Percentiles rank a stretch among this genome's conserved stretches.
These are phyloP conservation scores for Drosophila subsilvestris DNA, from an alignment of 2,888 invertebrate genomes.

Conservation along the genomic window DNA sequence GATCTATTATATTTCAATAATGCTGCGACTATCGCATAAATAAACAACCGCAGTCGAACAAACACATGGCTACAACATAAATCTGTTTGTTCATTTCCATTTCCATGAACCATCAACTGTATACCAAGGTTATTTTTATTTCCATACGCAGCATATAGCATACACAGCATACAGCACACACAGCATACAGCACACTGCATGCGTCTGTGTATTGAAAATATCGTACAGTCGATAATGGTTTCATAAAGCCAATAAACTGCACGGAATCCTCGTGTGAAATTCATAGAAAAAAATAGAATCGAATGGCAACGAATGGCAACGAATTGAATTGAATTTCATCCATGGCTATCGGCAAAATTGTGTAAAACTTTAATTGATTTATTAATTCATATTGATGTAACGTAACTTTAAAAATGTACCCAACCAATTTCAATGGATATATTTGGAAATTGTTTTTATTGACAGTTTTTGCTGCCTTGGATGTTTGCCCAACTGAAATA, in stretches of 20 bases:
- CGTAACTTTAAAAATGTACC: slow-evolving; percentile 36
- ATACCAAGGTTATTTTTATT: slow-evolving; percentile 11
- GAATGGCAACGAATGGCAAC: not conserved
- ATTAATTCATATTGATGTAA: slow-evolving; percentile 33
- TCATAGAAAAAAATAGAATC: slow-evolving; percentile 23
- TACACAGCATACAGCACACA: not conserved
- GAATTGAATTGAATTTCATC: slow-evolving; percentile 15
- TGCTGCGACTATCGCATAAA: slow-evolving; percentile 58
- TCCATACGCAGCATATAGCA: not conserved
- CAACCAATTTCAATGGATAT: slow-evolving; percentile 14
- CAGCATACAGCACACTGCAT: no score
- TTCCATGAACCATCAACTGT: slow-evolving; percentile 41
- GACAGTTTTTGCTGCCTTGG: slow-evolving; percentile 43
- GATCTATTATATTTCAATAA: slow-evolving; percentile 75
- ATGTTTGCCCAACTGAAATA: slow-evolving; percentile 50
- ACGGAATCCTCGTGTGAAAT: slow-evolving; percentile 22
- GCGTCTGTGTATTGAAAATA: slow-evolving; percentile 12
- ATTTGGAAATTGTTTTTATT: slow-evolving; percentile 36
- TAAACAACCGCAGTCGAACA: slow-evolving; percentile 60
- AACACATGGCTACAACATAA: slow-evolving; percentile 48
- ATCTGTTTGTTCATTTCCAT: slow-evolving; percentile 47
- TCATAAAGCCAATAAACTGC: slow-evolving; percentile 41
- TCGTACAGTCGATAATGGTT: slow-evolving; percentile 39
- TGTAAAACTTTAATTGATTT: slow-evolving; percentile 44
- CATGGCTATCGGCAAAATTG: slow-evolving; percentile 3